Evolutionary conservation across 2,797 vertebrate genomes (phyloP).

Genomic region (Hyperoplus lanceolatus): DNA sequence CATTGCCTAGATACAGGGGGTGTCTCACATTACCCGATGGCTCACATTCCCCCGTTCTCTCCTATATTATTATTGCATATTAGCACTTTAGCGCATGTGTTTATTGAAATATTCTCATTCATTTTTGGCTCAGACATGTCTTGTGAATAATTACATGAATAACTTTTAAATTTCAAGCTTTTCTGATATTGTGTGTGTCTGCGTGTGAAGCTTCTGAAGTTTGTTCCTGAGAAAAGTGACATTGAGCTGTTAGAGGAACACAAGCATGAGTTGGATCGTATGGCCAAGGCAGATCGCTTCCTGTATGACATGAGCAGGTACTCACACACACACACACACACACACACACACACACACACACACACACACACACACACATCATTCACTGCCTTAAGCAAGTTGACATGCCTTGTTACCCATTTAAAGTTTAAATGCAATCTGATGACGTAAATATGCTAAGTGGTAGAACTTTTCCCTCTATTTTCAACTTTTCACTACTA

Average conservation of each 20-base stretch:
- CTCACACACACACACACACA: neutral
- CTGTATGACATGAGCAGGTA: conserved; percentile 98
- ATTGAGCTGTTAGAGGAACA: conserved; percentile 94
- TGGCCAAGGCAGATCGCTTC: conserved; percentile 96
- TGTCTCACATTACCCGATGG: no score
- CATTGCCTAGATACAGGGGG: no score
- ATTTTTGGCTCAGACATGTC: neutral
- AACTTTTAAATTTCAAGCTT: neutral
- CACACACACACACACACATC: neutral
- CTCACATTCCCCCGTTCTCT: no score
- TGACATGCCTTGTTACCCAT: no score
- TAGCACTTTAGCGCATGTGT: neutral
- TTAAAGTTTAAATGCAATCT: no score
- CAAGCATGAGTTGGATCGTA: conserved; percentile 94
- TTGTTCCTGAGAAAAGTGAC: conserved; percentile 95
- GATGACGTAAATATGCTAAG: no score
- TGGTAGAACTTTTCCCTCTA: no score
- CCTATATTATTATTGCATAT: no score
- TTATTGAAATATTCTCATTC: neutral
- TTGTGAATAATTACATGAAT: neutral
- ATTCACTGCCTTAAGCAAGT: no score
- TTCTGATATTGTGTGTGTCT: neutral
- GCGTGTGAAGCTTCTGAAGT: conserved; percentile 91
- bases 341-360: neutral
- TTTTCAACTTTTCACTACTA: no score